Evolutionary conservation across 2,888 invertebrate species (phyloP), one percentile per base, ranked within the genome.

Genomic region (Amphipyra tragopoginis): DNA sequence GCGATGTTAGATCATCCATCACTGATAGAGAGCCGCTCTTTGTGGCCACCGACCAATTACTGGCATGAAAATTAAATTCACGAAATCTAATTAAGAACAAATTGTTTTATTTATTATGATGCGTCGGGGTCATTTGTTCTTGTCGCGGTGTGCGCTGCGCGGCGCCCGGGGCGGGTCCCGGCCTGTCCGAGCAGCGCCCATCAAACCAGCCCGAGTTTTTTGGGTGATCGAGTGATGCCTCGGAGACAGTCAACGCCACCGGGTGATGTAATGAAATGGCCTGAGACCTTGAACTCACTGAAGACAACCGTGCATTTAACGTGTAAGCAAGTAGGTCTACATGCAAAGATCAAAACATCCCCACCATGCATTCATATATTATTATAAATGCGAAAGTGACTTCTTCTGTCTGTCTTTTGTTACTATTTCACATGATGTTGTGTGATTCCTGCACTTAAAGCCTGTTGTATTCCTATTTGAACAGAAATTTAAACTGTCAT

Each of bases 81-180:
- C 94, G 93, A 94, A 94, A 94, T 94, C 94, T 94, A 94, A 94
- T 94, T 94, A 94, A 93, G 93, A 93, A 93, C 92, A 94, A 94
- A 94, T 94, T 94, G 94, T 94, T 94, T 94, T 94, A 94, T 94
- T 94, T 94, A 94, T 94, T 94, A 94, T 94, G 94, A 94, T 94
- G 93, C 93, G 93, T 91, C 81, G 89, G 82, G 91, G 93, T 93
- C 93, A 94, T 94, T 94, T 93, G 93, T 94, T 90, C 88, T 86
- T 91, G 94, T 94, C 94, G 91, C 84, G 77, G 79, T 72, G 85
- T 56, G 65, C 66, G 72, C 69, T 79, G 83, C 81, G 82, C 90
- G 93, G 94, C 93, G 94, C 93, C 90, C 88, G 90, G 90, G 91
- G 92, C 90, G 90, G 89, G 87, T 83, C 89, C 83, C 81, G 84